These are phyloP conservation scores for Melanogrammus aeglefinus DNA, from an alignment of 2,797 vertebrate genomes.

Conservation along the genomic window DNA sequence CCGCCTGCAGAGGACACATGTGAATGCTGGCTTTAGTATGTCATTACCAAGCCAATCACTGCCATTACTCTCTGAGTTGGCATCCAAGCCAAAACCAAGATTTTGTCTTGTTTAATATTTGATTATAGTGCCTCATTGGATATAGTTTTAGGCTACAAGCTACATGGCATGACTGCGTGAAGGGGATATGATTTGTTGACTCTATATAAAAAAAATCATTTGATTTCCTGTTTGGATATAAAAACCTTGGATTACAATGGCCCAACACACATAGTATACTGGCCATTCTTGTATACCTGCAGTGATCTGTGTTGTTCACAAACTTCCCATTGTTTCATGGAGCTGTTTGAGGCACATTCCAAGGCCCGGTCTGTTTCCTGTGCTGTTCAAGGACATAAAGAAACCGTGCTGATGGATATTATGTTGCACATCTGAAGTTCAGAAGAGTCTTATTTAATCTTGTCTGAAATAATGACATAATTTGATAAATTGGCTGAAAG, in stretches of 20 bases:
- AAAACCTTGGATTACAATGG: conserved; percentile 52
- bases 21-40: conserved; percentile 28
- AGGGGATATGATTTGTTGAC: conserved; percentile 30
- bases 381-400: conserved; percentile 35
- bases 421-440: conserved; percentile 25
- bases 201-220: conserved; percentile 47
- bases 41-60: conserved; percentile 26
- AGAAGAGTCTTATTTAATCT: conserved; percentile 39
- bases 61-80: background rate
- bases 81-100: conserved; percentile 2
- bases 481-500: conserved; percentile 15
- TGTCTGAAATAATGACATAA: conserved; percentile 6
- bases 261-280: conserved; percentile 36
- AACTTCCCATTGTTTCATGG: conserved; percentile 61
- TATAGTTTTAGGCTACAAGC: background rate
- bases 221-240: conserved; percentile 58
- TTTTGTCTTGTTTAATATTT: background rate
- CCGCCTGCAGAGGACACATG: background rate
- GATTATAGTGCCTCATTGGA: background rate
- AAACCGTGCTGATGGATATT: conserved; percentile 39
- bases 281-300: conserved; percentile 49
- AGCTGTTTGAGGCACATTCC: conserved; percentile 47
- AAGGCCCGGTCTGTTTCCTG: conserved; percentile 52
- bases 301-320: conserved; percentile 47
- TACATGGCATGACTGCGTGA: background rate